These are phyloP conservation scores for Asarcornis scutulata DNA, from an alignment of 2,113 vertebrate species.

Conservation along the genomic window DNA sequence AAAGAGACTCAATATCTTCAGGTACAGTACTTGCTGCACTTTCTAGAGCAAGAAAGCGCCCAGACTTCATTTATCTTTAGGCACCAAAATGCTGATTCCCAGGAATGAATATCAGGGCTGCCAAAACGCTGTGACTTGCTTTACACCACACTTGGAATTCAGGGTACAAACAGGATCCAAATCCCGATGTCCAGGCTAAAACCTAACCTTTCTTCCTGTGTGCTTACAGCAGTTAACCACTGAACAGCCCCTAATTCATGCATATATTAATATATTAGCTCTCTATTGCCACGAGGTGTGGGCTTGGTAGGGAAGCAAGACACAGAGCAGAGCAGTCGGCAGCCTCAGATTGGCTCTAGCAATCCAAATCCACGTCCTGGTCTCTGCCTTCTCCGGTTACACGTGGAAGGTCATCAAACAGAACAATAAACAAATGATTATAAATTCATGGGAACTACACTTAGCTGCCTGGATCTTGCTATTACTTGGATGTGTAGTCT, in stretches of 20 bases:
- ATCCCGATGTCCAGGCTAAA: background rate
- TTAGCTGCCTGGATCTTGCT: slow-evolving; percentile 29
- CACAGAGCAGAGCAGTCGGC: background rate
- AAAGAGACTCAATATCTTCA: background rate
- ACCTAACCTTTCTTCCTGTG: background rate
- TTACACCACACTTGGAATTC: background rate
- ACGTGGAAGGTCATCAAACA: background rate
- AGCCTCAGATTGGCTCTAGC: background rate
- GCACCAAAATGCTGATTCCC: background rate
- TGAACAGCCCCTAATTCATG: background rate
- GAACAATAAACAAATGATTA: background rate
- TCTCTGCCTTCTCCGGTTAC: background rate
- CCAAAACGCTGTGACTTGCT: background rate
- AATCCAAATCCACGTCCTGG: fast-evolving
- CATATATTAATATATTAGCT: background rate
- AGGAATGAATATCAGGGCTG: background rate
- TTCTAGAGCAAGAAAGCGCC: background rate
- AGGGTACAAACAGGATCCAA: background rate
- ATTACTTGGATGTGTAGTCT: slow-evolving; percentile 62
- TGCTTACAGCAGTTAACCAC: background rate
- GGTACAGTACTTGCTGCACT: background rate
- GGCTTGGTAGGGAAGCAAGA: background rate
- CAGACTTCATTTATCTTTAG: background rate
- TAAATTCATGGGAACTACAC: background rate
- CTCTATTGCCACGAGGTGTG: background rate